phyloP scores from a whole-genome alignment of 92 coral and sea anemone species.

The Metridium senile region DNA sequence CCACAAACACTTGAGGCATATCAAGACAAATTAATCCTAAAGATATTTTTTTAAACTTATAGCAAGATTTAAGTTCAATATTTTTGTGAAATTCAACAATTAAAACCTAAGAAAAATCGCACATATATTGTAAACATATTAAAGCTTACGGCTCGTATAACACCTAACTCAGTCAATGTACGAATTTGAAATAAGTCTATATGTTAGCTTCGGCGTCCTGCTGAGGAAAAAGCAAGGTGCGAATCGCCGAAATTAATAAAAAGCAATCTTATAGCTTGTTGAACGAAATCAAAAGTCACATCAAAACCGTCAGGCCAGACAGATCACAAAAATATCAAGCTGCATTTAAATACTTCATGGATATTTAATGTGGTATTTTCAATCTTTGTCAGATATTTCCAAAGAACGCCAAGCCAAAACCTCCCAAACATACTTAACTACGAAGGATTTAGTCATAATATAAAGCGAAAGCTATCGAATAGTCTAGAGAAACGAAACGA shows the following conservation, averaged over 20 bases:
- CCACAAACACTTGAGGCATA: neutral
- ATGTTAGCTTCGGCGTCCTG: constrained; percentile 12
- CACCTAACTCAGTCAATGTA: neutral
- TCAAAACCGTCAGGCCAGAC: neutral
- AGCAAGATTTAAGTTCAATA: too few species aligned
- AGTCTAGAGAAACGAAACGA: neutral
- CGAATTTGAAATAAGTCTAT: neutral
- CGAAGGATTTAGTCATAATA: neutral
- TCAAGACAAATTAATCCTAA: neutral
- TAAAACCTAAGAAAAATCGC: neutral
- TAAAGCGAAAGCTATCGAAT: constrained; percentile 15
- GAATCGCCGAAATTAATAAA: constrained; percentile 9
- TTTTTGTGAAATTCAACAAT: neutral
- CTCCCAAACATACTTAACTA: constrained; percentile 6
- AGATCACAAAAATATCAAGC: constrained; percentile 13
- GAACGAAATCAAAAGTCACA: constrained; percentile 32
- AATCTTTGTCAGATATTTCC: constrained; percentile 11
- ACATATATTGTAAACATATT: neutral
- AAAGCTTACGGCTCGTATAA: neutral
- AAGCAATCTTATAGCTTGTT: neutral
- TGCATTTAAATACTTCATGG: constrained; percentile 24
- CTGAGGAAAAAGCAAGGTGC: constrained; percentile 31
- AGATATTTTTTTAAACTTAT: neutral
- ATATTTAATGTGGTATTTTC: constrained; percentile 25
- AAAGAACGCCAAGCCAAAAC: constrained; percentile 1